Base-by-base conservation (phyloP, 2,797 vertebrate species). In the Megaceryle alcyon region DNA sequence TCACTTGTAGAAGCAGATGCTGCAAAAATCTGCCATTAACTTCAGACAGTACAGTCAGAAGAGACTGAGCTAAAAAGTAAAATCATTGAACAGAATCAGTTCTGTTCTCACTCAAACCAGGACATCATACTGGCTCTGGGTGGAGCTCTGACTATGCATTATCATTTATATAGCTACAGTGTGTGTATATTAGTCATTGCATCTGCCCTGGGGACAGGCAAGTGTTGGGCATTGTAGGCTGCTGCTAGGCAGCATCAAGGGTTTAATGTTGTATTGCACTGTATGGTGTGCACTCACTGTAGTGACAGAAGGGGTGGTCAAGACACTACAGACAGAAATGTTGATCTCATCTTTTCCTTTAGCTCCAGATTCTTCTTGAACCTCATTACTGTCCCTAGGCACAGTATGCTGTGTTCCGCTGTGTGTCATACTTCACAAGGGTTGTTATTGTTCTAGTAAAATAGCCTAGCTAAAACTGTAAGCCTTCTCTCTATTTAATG, bases 241-340 rank as follows among this genome's bases (percentile, higher is more conserved):
- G 6, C 71, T 31, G 23, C 39, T 22, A 6, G n/a, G 69, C 41
- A 73, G 49, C 69, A 61, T 53, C 46, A 65, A 23, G 31, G 13
- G 10, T 14, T 31, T 53, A 33, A 13, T 20, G 26, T 16, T 14
- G 5, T 9, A 17, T 8, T 2, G 1, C 26, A 31, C 22, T 2
- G 3, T 2, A 11, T 41, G 29, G 8, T 15, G 44, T 9, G 11
- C 39, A 19, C 33, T 72, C 37, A 10, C 11, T 53, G 18, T 1
- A 0, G 17, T 59, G 26, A 18, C 29, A 46, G 54, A 49, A 19
- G 37, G 22, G 29, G 8, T 37, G 37, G 21, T 31, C 25, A 61
- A 66, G 15, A n/a, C 29, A 44, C 10, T 59, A 26, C 18, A 71
- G 9, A 19, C 9, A 56, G 35, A 71, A 83, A 64, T 37, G 13